Base-by-base conservation (phyloP, 2,113 vertebrate genomes). In the Camelus bactrianus region DNA sequence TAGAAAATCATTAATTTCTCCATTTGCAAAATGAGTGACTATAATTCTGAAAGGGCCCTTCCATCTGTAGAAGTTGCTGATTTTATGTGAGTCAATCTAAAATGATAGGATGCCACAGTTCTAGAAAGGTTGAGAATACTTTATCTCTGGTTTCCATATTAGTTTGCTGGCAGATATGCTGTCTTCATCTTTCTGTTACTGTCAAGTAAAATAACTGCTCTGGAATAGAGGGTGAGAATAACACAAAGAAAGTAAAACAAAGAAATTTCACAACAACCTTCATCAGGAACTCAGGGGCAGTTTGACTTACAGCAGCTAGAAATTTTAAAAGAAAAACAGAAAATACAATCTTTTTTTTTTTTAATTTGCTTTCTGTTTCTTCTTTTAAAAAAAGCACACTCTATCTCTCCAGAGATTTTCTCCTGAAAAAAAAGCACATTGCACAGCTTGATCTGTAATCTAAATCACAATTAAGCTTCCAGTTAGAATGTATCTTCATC, bases 381-480 rank as follows among this genome's bases (percentile, higher is more conserved):
- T 94, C 82, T 95, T 95, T 89, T 42, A 42, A 83, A 97, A 95
- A 16, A 91, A 81, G 73, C 64, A 95, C 30, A 64, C 17, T 79
- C 50, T 80, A 22, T 75, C 86, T 93, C 93, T n/a, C 89, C 56
- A 83, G 89, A 97, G 86, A 94, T 89, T 58, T 82, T 32, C 38
- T 52, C 64, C 69, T 96, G 81, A 91, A 97, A 76, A 92, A 92
- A 79, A 89, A 97, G 95, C 87, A 92, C 92, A 96, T 95, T 83
- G 64, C 95, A 97, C 96, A 97, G 95, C 89, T 96, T 97, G 93
- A 96, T 95, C 97, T 87, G 79, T 97, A 97, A 97, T 96, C 97
- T 97, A 97, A 97, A 97, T 93, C 86, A 97, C 92, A 97, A 97
- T 97, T 95, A 97, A 93, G 86, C 73, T 97, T 95, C 82, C 73